These are phyloP conservation scores for Bhutanitis thaidina DNA, from an alignment of 2,888 invertebrate genomes.

Conservation along the genomic window DNA sequence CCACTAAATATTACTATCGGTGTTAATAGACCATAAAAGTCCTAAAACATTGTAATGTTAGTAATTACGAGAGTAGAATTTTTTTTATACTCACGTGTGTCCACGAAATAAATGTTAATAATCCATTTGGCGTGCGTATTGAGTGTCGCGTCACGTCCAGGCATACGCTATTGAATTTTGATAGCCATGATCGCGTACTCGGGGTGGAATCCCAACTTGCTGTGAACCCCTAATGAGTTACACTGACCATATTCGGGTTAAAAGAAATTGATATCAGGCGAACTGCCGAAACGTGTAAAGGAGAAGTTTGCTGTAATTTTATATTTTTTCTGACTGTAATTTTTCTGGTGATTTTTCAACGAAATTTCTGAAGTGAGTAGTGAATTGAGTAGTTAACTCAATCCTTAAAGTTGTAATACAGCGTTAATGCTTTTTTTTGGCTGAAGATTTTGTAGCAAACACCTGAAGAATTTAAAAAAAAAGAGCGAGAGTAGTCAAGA, in stretches of 20 bases:
- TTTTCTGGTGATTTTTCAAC: too few relatives aligned
- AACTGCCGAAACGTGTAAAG: too few relatives aligned
- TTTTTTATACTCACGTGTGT: constrained; percentile 3
- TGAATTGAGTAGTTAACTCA: too few relatives aligned
- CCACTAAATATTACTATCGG: too few relatives aligned
- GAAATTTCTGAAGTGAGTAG: too few relatives aligned
- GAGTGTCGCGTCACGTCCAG: background rate
- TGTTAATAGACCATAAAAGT: background rate
- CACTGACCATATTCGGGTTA: background rate
- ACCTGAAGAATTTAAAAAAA: too few relatives aligned
- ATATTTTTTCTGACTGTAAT: too few relatives aligned
- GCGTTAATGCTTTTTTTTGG: too few relatives aligned
- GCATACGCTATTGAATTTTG: background rate
- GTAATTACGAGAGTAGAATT: constrained; percentile 1
- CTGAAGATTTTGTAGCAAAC: too few relatives aligned
- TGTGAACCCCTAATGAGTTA: background rate
- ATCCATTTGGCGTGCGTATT: background rate
- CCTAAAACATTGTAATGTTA: constrained; percentile 2
- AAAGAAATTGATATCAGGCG: background rate
- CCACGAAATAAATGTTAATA: constrained; percentile 6
- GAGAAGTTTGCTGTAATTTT: background rate
- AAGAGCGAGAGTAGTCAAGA: too few relatives aligned
- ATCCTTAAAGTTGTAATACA: too few relatives aligned
- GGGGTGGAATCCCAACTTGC: background rate
- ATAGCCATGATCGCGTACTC: background rate